Evolutionary conservation across 1,140 invertebrate genomes (phyloP).

Genomic region (Andrena cerasifolii): DNA sequence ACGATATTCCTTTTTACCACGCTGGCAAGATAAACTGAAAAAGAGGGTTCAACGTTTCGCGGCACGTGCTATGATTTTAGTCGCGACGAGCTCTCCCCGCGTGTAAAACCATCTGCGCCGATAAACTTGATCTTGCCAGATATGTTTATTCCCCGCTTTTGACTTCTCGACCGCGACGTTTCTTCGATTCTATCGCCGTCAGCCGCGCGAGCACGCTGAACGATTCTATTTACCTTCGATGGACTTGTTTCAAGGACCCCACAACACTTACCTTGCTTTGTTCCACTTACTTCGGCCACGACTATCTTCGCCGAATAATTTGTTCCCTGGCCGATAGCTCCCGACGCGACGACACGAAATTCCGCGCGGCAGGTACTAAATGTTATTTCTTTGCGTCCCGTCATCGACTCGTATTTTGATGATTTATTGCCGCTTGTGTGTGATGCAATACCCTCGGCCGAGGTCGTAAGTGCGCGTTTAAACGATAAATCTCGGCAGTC

Average conservation of each 20-base stretch:
- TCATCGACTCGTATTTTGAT: conserved; percentile 69
- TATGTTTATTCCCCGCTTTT: conserved; percentile 42
- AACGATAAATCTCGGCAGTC: conserved; percentile 71
- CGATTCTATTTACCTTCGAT: no score
- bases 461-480: conserved; percentile 70
- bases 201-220: no score
- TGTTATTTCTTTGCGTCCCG: conserved; percentile 61
- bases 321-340: neutral
- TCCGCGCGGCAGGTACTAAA: conserved; percentile 47
- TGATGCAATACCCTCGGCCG: conserved; percentile 67
- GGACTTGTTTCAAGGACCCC: no score
- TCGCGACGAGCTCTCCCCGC: conserved; percentile 36
- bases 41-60: conserved; percentile 73
- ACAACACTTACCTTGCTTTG: no score
- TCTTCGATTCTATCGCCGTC: conserved; percentile 27
- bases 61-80: conserved; percentile 59
- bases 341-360: conserved; percentile 34
- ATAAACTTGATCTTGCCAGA: conserved; percentile 61
- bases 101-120: conserved; percentile 28
- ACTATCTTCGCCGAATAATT: conserved; percentile 4
- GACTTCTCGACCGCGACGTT: neutral
- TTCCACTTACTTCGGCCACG: neutral
- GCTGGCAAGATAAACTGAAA: conserved; percentile 72
- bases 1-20: conserved; percentile 66
- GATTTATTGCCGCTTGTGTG: conserved; percentile 66